These are phyloP conservation scores for Limosa lapponica DNA, from an alignment of 2,797 vertebrate species.

Conservation along the genomic window DNA sequence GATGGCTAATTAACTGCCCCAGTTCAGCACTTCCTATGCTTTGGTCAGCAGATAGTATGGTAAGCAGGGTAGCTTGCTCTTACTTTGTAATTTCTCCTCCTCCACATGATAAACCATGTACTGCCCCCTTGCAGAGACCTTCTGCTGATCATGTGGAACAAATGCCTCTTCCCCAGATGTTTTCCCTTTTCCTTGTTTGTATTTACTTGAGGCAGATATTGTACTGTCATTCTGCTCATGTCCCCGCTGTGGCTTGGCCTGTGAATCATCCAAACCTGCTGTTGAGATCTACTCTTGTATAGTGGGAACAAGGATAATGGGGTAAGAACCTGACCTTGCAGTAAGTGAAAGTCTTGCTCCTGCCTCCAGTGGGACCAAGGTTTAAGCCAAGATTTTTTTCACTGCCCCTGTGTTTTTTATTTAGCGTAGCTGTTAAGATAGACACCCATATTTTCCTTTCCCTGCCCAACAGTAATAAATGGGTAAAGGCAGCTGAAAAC, in stretches of 20 bases:
- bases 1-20: neutral
- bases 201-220: neutral
- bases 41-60: neutral
- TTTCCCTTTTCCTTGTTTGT: neutral
- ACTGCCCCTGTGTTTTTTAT: neutral
- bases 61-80: neutral
- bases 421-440: neutral
- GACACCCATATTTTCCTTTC: neutral
- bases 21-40: neutral
- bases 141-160: neutral
- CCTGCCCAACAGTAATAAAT: neutral
- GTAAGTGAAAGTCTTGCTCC: neutral
- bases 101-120: neutral
- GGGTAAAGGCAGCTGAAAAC: neutral
- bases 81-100: neutral
- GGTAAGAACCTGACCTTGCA: neutral
- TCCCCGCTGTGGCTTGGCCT: neutral
- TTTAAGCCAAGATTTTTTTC: neutral
- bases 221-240: neutral
- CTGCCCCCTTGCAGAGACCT: neutral
- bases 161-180: neutral
- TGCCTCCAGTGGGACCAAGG: neutral
- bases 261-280: neutral
- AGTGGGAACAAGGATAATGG: neutral
- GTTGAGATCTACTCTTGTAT: neutral